These are phyloP conservation scores for Heliconius aoede DNA, from an alignment of 2,888 invertebrate genomes.

Conservation along the genomic window DNA sequence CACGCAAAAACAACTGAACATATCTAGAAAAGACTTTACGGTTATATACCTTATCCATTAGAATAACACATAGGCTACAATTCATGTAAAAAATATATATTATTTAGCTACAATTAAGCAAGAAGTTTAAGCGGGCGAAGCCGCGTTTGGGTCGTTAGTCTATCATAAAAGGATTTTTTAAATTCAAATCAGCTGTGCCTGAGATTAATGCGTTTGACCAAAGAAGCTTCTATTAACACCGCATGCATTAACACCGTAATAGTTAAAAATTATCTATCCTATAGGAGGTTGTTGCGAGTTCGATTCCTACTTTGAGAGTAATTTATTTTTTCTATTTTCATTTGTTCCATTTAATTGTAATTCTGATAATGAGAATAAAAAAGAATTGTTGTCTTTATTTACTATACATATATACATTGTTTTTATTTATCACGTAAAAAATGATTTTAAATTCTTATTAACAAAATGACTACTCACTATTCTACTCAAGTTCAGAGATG, in stretches of 20 bases:
- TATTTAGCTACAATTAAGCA: too few relatives aligned
- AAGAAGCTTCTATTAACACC: too few relatives aligned
- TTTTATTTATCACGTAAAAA: neutral
- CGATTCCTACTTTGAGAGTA: neutral
- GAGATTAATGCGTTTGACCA: too few relatives aligned
- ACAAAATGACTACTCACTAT: neutral
- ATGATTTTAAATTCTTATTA: neutral
- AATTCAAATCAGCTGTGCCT: too few relatives aligned
- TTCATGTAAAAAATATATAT: too few relatives aligned
- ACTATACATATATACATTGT: neutral
- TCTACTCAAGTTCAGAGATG: neutral
- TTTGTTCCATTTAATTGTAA: neutral
- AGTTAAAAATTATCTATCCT: neutral
- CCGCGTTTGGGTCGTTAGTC: too few relatives aligned
- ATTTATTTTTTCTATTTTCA: neutral
- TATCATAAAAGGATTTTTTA: too few relatives aligned
- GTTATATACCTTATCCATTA: too few relatives aligned
- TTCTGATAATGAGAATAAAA: neutral
- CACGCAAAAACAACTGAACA: too few relatives aligned
- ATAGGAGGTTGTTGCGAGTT: neutral
- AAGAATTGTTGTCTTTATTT: neutral
- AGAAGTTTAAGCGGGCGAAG: too few relatives aligned
- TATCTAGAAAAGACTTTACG: too few relatives aligned
- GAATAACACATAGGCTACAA: too few relatives aligned
- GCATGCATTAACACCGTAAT: neutral